These are phyloP conservation scores for Saccopteryx leptura DNA, from an alignment of 2,113 vertebrate species.

Conservation along the genomic window DNA sequence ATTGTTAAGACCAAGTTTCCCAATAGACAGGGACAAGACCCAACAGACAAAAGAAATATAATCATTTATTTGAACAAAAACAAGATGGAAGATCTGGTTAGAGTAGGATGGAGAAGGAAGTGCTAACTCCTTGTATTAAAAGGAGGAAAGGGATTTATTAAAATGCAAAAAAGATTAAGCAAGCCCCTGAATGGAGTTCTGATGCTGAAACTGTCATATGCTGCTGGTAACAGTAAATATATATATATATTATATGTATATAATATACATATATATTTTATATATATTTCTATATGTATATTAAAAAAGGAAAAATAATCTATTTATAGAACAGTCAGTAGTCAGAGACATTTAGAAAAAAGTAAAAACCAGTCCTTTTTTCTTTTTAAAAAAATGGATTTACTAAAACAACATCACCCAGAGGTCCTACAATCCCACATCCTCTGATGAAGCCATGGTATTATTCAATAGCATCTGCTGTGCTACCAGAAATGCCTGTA, in stretches of 20 bases:
- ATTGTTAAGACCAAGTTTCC: slow-evolving; percentile 83
- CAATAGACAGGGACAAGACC: slow-evolving; percentile 86
- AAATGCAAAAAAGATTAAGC: slow-evolving; percentile 85
- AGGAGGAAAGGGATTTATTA: slow-evolving; percentile 87
- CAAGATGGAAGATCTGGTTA: slow-evolving; percentile 83
- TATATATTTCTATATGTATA: slow-evolving; percentile 83
- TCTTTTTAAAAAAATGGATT: slow-evolving; percentile 91
- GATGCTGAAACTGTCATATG: slow-evolving; percentile 89
- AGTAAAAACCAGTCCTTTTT: slow-evolving; percentile 92
- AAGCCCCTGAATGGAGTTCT: slow-evolving; percentile 89
- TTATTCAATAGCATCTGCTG: slow-evolving; percentile 76
- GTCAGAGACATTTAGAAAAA: slow-evolving; percentile 94
- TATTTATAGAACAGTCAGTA: slow-evolving; percentile 93
- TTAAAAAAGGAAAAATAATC: slow-evolving; percentile 93
- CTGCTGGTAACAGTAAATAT: slow-evolving; percentile 92
- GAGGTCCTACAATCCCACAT: slow-evolving; percentile 85
- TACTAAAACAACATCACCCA: slow-evolving; percentile 90
- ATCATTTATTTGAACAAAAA: slow-evolving; percentile 89
- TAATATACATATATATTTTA: not conserved
- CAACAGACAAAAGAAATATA: slow-evolving; percentile 86
- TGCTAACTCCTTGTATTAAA: slow-evolving; percentile 91
- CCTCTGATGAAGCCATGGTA: slow-evolving; percentile 84
- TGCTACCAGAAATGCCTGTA: slow-evolving; percentile 58
- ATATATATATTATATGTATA: slow-evolving; percentile 88
- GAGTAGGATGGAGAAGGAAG: slow-evolving; percentile 85